Evolutionary conservation across 2,888 invertebrate species (phyloP), one percentile per base, ranked within the genome.

Genomic region (Spodoptera picta): DNA sequence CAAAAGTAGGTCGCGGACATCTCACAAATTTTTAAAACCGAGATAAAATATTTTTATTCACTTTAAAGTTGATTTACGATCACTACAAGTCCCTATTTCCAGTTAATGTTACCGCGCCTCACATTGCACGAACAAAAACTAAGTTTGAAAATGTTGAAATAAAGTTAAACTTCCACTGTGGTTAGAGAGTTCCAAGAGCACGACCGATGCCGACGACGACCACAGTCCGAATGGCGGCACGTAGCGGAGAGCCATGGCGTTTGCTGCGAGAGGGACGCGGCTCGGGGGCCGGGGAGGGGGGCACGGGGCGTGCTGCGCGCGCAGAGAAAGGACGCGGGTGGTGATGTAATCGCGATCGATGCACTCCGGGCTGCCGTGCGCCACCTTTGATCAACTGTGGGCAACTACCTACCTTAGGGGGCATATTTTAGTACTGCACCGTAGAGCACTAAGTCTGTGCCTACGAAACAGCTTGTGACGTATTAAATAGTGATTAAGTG

Each of bases 291-390:
- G 79, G 68, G 79, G 74, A 72, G 67, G 83, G 85, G 85, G 80
- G 73, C 59, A 74, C 78, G 83, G 82, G 87, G 86, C 83, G 86
- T 75, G 81, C 85, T 90, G 94, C 93, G 94, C 93, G 91, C 94
- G 92, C 93, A 93, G 92, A 91, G 92, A 93, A 93, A 92, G 93
- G 92, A 91, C 91, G 91, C 90, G 85, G 91, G 89, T 89, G 90
- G 87, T 94, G 94, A 94, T 93, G 94, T 93, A 94, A 94, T 91
- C 90, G 87, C 94, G 93, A 94, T 94, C 94, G 93, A 94, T 94
- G 93, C 92, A 93, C 90, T 87, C 84, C 83, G 83, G 82, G 86
- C 87, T 81, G 79, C 83, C 83, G 83, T 76, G 78, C 80, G 69
- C 70, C 69, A 75, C 70, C 69, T 58, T 71, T 70, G 69, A 65